Base-by-base conservation (phyloP, 1,140 invertebrate species). In the Drosophila burlai region DNA sequence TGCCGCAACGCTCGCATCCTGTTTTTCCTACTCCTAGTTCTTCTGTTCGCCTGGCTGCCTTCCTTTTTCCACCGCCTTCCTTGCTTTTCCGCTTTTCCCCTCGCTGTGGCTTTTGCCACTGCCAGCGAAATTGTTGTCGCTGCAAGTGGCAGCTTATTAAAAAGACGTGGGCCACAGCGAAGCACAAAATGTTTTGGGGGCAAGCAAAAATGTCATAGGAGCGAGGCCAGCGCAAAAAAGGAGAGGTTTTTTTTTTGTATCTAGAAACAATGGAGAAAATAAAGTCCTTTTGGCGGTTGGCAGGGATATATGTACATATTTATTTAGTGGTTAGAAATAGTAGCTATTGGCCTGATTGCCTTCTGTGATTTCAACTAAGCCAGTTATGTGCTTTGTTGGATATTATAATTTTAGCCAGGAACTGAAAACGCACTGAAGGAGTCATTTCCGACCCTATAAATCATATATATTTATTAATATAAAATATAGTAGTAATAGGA, bases 141-240 rank as follows among this genome's bases (percentile, higher is more conserved):
- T 86, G 84, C 84, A 89, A 78, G 85, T 89, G 84, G 84, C 84
- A 89, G 84, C 78, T 89, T 89, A 84, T 89, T 89, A 89, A 90
- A 89, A 89, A 90, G 78, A 84, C 84, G 84, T 80, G 77, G 64
- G 75, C 77, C 75, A 67, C 54, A 80, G 59, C 42, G 43, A 57
- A 74, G 68, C 68, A 63, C 50, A 74, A 78, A 81, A 79, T 72
- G 62, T 69, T 67, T 81, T 57, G 66, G 64, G 65, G 64, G 65
- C 67, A 54, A 66, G 57, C 64, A 69, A 71, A 84, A 81, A 71
- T 79, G 75, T 73, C 77, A 74, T 74, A 77, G 59, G 31, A 79
- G 46, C 67, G 43, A 67, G 65, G 50, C 31, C 62, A 61, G 34
- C 50, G 54, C 42, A 31, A 52, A 46, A 60, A 50, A 50, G 9